Base-by-base conservation (phyloP, 1,140 invertebrate genomes). In the Bombus confusus region DNA sequence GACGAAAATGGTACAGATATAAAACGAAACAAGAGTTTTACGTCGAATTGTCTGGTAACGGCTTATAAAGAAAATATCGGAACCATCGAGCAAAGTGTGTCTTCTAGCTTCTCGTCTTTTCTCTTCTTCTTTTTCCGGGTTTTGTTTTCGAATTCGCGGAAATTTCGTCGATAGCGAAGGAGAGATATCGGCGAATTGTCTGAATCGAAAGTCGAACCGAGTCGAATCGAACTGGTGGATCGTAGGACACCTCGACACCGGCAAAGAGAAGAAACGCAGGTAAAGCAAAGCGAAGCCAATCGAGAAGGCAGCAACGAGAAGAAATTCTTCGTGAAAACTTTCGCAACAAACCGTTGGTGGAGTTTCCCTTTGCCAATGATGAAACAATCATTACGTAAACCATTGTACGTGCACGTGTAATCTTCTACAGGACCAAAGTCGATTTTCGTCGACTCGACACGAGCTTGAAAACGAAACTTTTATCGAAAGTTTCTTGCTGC, bases 361-460 rank as follows among this genome's bases (percentile, higher is more conserved):
- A 66, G 72, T 84, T 84, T 43, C 31, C 37, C 34, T 69, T 66
- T 41, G 66, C 31, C 15, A 52, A n/a, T n/a, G 52, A 72, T 52
- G 76, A 84, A 84, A 80, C 76, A 80, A 80, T 84, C 66, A 39
- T 52, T 31, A 52, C 66, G 69, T 79, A 72, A 80, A 80, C 52
- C 66, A 62, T 84, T 62, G 39, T n/a, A 84, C 22, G 52, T 52
- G 22, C 31, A 43, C 41, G n/a, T 57, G 52, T 59, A 72, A 25
- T 28, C 37, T 41, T 43, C 25, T 28, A 3, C 3, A 2, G 62
- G 9, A 13, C 8, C n/a, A 43, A 72, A 62, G 75, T 62, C 52
- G 59, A 79, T 84, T 69, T 78, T 71, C 37, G 6, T 13, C 39
- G 71, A 25, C 31, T 39, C 31, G 25, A 25, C 28, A 82, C 34